Conservation (phyloP, 2,888 invertebrate species). For the Drosophila meridionalis region DNA sequence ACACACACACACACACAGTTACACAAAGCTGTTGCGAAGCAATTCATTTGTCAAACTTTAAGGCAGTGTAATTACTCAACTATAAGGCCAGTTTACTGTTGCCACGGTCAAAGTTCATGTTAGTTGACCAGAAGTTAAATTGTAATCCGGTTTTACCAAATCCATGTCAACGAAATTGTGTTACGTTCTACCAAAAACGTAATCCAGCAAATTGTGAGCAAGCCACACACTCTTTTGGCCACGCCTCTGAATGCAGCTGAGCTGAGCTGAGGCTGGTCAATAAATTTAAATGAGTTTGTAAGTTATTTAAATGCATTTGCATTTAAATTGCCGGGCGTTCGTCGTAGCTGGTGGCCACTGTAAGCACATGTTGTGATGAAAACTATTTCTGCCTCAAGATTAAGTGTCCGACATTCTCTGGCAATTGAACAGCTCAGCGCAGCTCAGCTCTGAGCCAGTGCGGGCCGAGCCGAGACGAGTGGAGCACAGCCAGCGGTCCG, state of each 20-base stretch:
- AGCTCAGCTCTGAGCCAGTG: slow-evolving; percentile 8
- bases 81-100: slow-evolving; percentile 29
- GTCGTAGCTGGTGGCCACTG: slow-evolving; percentile 4
- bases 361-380: slow-evolving; percentile 6
- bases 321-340: slow-evolving; percentile 3
- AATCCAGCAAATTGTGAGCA: neutral
- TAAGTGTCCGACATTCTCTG: slow-evolving; percentile 2
- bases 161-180: slow-evolving; percentile 23
- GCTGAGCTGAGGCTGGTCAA: slow-evolving; percentile 1
- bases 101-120: slow-evolving; percentile 32
- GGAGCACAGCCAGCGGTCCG: slow-evolving; percentile 30
- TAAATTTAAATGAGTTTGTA: slow-evolving; percentile 14
- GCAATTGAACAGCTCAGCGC: neutral
- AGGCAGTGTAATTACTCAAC: slow-evolving; percentile 42
- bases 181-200: neutral
- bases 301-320: slow-evolving; percentile 24
- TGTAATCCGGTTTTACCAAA: slow-evolving; percentile 24
- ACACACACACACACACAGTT: slow-evolving; percentile 3
- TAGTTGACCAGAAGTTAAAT: slow-evolving; percentile 41
- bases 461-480: neutral
- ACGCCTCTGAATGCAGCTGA: neutral
- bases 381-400: slow-evolving; percentile 8
- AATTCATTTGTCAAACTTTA: slow-evolving; percentile 43
- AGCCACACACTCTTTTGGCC: too few species aligned
- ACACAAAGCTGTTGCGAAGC: slow-evolving; percentile 34